Evolutionary conservation across 2,888 invertebrate species (phyloP), one percentile per base, ranked within the genome.

Genomic region (Sinelater perroti): DNA sequence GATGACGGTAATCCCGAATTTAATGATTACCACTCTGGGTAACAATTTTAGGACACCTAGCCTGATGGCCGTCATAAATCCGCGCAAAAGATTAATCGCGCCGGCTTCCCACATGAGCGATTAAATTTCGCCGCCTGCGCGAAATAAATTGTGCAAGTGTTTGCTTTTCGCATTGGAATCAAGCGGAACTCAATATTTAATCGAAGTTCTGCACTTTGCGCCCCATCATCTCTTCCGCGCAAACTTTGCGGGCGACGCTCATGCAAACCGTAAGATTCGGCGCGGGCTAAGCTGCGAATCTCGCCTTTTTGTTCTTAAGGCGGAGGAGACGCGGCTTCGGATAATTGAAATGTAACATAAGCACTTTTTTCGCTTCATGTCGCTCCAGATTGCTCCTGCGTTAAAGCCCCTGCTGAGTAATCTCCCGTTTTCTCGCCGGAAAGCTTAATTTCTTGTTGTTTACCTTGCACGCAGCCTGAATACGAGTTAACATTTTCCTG

Each of bases 81-180:
- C 57, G 38, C 40, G 52, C 33, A 46, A 51, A 63, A 69, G 69
- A 69, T 71, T 71, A 70, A 71, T 71, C 67, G 69, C 58, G 61
- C 61, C 60, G 68, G 56, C 64, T 67, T 64, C 69, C 68, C 68
- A 66, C 66, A 69, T 67, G 67, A 65, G 51, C 70, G 70, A 70
- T 69, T 70, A 69, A 69, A 71, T 70, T 69, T 63, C 61, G 66
- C 65, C 60, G 63, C 60, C 50, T 52, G 49, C 55, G 63, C 62
- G 64, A 63, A 63, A 68, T 68, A 68, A 69, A 66, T 67, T 65
- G 65, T 59, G 61, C 62, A 63, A 67, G 66, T 66, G 62, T 68
- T 67, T 68, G 64, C 68, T 63, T 68, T 68, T 65, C 61, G 47
- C 57, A 64, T 66, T 65, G 62, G 62, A 66, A 66, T 66, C 63